Evolutionary conservation across 2,113 vertebrate genomes (phyloP).

Genomic region (Siniperca chuatsi): DNA sequence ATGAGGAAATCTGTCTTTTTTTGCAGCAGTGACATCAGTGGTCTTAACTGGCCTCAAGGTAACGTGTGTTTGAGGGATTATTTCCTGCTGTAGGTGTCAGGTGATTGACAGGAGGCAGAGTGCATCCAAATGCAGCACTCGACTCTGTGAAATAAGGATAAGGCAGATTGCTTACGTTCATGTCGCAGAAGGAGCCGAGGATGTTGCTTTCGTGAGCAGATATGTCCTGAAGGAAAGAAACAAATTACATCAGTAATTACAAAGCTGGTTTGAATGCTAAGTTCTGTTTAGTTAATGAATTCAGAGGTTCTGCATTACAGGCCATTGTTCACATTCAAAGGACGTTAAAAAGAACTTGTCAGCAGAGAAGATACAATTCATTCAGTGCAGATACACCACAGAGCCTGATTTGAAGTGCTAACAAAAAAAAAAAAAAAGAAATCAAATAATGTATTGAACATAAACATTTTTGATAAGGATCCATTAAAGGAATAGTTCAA

Average conservation of each 20-base stretch:
- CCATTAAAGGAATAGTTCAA: background rate
- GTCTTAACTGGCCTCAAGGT: background rate
- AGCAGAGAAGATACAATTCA: background rate
- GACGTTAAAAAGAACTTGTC: background rate
- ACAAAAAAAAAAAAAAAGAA: no score
- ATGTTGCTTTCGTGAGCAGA: constrained; percentile 99
- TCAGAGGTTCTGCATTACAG: background rate
- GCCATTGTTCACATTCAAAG: background rate
- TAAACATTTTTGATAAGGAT: no score
- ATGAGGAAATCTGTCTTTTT: background rate
- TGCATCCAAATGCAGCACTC: background rate
- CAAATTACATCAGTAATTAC: background rate
- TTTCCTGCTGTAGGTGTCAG: background rate
- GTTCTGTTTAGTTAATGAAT: background rate
- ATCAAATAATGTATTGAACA: no score
- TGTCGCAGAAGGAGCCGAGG: constrained; percentile 98
- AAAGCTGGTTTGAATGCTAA: background rate
- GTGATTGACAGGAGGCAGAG: background rate
- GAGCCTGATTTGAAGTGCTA: no score
- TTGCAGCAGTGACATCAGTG: background rate
- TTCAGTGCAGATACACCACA: background rate
- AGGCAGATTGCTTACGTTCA: constrained; percentile 92
- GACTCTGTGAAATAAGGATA: background rate
- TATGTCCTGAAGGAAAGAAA: constrained; percentile 89
- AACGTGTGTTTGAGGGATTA: background rate